Base-by-base conservation (phyloP, 2,888 invertebrate species). In the Lepas anatifera region DNA sequence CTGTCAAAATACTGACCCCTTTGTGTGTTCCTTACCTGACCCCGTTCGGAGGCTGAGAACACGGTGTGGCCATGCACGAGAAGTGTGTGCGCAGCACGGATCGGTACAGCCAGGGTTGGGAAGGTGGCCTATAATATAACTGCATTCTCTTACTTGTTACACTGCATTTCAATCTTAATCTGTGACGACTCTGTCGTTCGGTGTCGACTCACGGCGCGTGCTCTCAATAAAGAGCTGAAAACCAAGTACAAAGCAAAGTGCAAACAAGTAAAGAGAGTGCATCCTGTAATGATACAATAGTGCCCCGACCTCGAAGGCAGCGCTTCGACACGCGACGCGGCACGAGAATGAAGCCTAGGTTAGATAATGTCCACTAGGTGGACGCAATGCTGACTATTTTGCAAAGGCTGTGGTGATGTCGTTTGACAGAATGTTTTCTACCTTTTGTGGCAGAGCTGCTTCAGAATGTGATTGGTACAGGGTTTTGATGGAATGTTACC, bases 141-240 rank as follows among this genome's bases (percentile, higher is more conserved):
- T 32, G 52, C 52, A 58, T 50, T 50, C 52, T 58, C 52, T 58
- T 58, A 18, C 52, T 58, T 58, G 52, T 58, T 58, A 58, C 32
- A 32, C 27, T 58, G 52, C n/a, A 29, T 58, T 58, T 58, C 52
- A 32, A 18, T n/a, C 3, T 58, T 3, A 29, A 16, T 50, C 27
- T 50, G 4, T 22, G 22, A 22, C 27, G 25, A 11, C 27, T 11
- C 13, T 25, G 27, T n/a, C 50, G 22, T 22, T 46, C 16, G 22
- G 43, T 3, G 7, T 46, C 13, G 3, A 22, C 10, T 18, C 48
- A 48, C 8, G n/a, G 8, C 7, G 6, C 11, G 48, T 25, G 25
- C n/a, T 48, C 48, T 18, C 10, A 48, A 48, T 58, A 16, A 18
- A 27, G 52, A 52, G 52, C 8, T 27, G 52, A 11, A 58, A 58